Conservation (phyloP, 2,797 vertebrate species). For the Neomorphus geoffroyi region DNA sequence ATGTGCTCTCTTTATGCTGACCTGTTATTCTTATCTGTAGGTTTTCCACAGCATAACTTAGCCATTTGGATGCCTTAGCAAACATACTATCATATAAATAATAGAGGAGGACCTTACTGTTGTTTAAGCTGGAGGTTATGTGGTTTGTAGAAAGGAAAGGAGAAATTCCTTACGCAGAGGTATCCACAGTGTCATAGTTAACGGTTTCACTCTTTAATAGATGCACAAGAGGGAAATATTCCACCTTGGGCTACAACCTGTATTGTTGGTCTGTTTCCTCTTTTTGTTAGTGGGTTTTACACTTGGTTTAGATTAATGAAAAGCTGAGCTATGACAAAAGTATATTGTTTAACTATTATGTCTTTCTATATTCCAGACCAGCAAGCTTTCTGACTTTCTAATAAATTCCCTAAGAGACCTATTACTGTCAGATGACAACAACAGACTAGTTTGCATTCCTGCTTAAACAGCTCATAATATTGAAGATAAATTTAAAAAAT, state of each 20-base stretch:
- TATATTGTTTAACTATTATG: background rate
- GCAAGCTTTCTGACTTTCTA: background rate
- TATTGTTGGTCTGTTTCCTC: background rate
- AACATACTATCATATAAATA: background rate
- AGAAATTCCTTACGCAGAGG: background rate
- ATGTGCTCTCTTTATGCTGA: background rate
- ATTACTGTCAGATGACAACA: slow-evolving; percentile 12
- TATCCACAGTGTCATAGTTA: background rate
- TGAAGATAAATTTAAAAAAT: slow-evolving; percentile 39
- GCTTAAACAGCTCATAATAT: slow-evolving; percentile 24
- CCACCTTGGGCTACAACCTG: background rate
- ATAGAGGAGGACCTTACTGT: background rate
- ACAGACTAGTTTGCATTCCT: background rate
- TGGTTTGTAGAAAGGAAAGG: background rate
- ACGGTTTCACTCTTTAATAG: background rate
- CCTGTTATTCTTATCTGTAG: background rate
- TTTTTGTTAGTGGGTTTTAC: background rate
- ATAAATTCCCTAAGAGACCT: slow-evolving; percentile 21
- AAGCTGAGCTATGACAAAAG: background rate
- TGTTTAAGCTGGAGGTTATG: background rate
- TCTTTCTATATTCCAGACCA: background rate
- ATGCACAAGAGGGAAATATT: background rate
- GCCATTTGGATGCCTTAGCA: background rate
- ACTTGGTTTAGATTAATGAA: background rate
- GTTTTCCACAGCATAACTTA: background rate